phyloP scores from a whole-genome alignment of 2,797 vertebrate genomes.

The Pangasius krempfi region DNA sequence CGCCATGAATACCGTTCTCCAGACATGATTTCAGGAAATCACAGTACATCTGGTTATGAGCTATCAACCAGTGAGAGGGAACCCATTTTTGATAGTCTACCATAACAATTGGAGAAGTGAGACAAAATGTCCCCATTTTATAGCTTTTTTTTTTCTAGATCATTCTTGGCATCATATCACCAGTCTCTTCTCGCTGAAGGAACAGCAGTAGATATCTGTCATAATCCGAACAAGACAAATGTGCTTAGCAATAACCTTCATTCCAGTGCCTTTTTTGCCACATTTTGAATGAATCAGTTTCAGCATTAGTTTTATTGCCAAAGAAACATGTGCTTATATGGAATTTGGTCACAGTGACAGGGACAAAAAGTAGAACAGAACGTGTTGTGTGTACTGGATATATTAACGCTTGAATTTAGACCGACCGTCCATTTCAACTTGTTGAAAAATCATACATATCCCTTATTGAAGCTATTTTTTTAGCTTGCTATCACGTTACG shows the following conservation, averaged over 20 bases:
- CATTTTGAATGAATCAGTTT: neutral
- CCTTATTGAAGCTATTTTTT: neutral
- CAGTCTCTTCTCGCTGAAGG: neutral
- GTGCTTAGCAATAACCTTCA: neutral
- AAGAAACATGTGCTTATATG: neutral
- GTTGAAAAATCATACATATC: neutral
- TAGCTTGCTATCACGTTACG: too few relatives aligned
- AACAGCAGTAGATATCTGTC: constrained; percentile 9
- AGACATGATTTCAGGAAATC: neutral
- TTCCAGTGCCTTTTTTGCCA: neutral
- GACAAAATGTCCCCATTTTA: neutral
- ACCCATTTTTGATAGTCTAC: neutral
- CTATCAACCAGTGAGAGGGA: neutral
- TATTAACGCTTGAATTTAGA: neutral
- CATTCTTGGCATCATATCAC: neutral
- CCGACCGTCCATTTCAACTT: neutral
- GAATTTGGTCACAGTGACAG: neutral
- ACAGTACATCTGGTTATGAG: neutral
- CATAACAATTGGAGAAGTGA: neutral
- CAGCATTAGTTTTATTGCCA: neutral
- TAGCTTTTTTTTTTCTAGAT: neutral
- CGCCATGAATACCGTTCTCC: neutral
- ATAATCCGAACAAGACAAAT: neutral
- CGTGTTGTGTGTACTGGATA: neutral
- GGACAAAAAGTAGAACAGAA: neutral